Percentiles rank a stretch among this genome's conserved stretches.
These are phyloP conservation scores for Drosophila pachea DNA, from an alignment of 1,140 invertebrate species.

Conservation along the genomic window DNA sequence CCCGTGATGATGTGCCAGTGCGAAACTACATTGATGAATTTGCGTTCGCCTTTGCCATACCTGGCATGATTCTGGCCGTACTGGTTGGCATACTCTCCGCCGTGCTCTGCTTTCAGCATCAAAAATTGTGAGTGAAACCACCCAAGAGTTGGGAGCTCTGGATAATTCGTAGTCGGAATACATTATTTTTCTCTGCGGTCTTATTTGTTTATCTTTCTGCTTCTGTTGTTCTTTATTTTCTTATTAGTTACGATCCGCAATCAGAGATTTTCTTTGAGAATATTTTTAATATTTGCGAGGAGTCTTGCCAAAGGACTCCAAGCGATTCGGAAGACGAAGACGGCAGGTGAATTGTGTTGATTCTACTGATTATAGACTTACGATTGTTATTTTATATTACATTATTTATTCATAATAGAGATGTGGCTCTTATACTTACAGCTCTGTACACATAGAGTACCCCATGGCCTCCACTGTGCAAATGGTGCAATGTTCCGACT, in stretches of 20 bases:
- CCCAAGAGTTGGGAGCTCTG: background rate
- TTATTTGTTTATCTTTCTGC: background rate
- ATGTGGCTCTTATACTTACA: constrained; percentile 11
- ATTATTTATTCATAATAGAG: background rate
- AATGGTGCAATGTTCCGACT: constrained; percentile 77
- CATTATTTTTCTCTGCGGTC: background rate
- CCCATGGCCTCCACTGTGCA: constrained; percentile 73
- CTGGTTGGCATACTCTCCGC: constrained; percentile 84
- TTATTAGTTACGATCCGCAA: constrained; percentile 69
- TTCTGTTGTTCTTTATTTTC: constrained; percentile 30
- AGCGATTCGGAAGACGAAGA: constrained; percentile 47
- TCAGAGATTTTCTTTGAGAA: constrained; percentile 78
- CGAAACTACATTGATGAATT: constrained; percentile 86
- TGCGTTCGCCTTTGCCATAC: constrained; percentile 85
- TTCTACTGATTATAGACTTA: background rate
- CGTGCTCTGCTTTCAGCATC: constrained; percentile 87
- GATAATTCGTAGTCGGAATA: background rate
- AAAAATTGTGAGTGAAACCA: constrained; percentile 86
- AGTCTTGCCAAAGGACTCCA: constrained; percentile 53
- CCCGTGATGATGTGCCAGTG: constrained; percentile 82
- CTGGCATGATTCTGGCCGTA: constrained; percentile 84
- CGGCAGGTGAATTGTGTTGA: constrained; percentile 59
- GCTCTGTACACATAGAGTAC: constrained; percentile 52
- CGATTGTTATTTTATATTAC: background rate
- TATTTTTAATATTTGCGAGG: constrained; percentile 78